Evolutionary conservation across 2,888 invertebrate species (phyloP).

Genomic region (Aleiodes alternator): DNA sequence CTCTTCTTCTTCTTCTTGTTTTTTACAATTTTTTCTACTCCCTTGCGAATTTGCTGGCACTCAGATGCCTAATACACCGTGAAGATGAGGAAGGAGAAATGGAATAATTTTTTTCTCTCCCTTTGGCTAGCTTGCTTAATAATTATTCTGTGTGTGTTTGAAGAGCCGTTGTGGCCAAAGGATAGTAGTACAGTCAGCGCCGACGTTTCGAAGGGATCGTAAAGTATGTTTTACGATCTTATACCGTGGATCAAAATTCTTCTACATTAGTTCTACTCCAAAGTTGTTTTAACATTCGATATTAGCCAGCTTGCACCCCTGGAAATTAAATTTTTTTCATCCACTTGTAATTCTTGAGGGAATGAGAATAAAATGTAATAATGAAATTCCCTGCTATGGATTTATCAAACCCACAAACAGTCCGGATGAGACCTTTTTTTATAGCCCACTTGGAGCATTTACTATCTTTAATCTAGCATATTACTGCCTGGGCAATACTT

Average conservation of each 20-base stretch:
- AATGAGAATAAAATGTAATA: too few species aligned
- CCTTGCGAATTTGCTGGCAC: conserved; percentile 38
- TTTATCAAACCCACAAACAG: too few species aligned
- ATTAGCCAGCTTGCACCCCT: not conserved
- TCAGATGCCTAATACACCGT: conserved; percentile 42
- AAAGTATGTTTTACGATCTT: not conserved
- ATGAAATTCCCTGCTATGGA: too few species aligned
- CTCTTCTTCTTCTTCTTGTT: conserved; percentile 38
- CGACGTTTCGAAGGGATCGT: not conserved
- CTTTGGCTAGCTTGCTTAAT: conserved; percentile 21
- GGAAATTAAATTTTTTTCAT: not conserved
- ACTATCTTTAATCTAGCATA: conserved; percentile 13
- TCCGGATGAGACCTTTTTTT: too few species aligned
- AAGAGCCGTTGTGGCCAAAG: conserved; percentile 10
- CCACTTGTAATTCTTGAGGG: too few species aligned
- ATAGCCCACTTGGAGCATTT: not conserved
- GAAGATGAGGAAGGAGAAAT: conserved; percentile 34
- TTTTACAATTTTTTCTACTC: conserved; percentile 49
- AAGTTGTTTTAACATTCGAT: not conserved
- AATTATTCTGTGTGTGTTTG: conserved; percentile 28
- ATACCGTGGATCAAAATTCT: not conserved
- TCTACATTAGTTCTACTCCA: not conserved
- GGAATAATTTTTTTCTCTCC: conserved; percentile 20
- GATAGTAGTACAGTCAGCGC: not conserved
- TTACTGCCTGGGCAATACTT: conserved; percentile 1